Evolutionary conservation across 2,888 invertebrate genomes (phyloP), one percentile per base, ranked within the genome.

Genomic region (Eugnorisma glareosa): DNA sequence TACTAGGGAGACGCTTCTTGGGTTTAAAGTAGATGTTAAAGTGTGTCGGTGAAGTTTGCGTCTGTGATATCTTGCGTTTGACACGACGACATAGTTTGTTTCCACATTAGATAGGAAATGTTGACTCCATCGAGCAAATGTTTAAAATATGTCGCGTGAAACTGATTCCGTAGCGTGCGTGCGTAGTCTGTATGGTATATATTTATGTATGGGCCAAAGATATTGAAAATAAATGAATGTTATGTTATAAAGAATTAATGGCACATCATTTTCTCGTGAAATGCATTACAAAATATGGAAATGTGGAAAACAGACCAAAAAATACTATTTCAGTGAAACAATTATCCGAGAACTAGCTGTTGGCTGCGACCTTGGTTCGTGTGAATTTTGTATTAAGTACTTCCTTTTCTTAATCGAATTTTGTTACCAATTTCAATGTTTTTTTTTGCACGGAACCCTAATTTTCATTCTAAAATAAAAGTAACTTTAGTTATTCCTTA

Each of bases 21-120:
- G 43, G 66, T 75, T 67, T 67, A 40, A 85, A 78, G 67, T 59
- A 81, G 73, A 51, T 77, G 67, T 64, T 37, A 59, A 48, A 35
- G 51, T 48, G 18, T 48, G 13, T 64, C 21, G n/a, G 10, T 57
- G 57, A 15, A 24, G 28, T 28, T 11, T 59, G 57, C 54, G 37
- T n/a, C n/a, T n/a, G n/a, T 24, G 1, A 10, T 40, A 31, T 57
- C 8, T 28, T 37, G 35, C 6, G 21, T 18, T 24, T 43, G 45
- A 61, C 21, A 7, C 10, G 21, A 61, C 11, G 1, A 61, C 35
- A 7, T 1, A 21, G 59, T 61, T 35, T 10, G 59, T 61, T 57
- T 28, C n/a, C 1, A 1, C 59, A 37, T 24, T 37, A 64, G 6
- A n/a, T 8, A 40, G 15, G 8, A 64, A 31, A 18, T 15, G 64